Evolutionary conservation across 2,113 vertebrate species (phyloP).

Genomic region (Acanthisitta chloris): DNA sequence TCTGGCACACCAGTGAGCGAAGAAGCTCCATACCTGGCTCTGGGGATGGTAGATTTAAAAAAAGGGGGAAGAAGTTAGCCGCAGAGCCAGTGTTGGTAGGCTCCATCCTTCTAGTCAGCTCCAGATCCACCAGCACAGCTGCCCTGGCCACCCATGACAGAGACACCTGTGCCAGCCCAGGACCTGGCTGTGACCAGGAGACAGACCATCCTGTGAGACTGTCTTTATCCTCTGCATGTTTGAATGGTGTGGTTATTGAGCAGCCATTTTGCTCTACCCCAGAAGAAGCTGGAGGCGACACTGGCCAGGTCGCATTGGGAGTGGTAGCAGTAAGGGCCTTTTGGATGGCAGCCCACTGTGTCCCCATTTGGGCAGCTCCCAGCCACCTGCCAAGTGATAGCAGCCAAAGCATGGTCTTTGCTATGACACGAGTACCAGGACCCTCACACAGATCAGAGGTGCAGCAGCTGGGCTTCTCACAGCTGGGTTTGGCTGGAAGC

Average conservation of each 20-base stretch:
- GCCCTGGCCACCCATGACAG: not conserved
- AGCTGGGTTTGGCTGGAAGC: not conserved
- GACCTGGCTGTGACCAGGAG: not conserved
- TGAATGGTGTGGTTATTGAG: not conserved
- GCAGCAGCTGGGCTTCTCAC: rapidly evolving
- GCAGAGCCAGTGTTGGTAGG: not conserved
- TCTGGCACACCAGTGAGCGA: rapidly evolving
- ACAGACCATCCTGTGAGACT: not conserved
- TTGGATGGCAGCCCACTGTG: not conserved
- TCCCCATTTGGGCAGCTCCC: not conserved
- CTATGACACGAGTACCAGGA: not conserved
- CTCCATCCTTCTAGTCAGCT: not conserved
- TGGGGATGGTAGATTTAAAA: not conserved
- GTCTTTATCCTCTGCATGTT: not conserved
- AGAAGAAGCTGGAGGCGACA: not conserved
- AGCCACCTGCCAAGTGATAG: rapidly evolving
- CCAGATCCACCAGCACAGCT: not conserved
- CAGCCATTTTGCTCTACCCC: not conserved
- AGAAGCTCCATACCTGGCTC: not conserved
- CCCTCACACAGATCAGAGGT: not conserved
- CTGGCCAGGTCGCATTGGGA: not conserved
- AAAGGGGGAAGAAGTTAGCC: not conserved
- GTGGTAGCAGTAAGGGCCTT: not conserved
- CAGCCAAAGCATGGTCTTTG: not conserved
- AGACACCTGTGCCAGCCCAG: not conserved